These are phyloP conservation scores for Apamea epomidion DNA, from an alignment of 2,888 invertebrate species.

Conservation along the genomic window DNA sequence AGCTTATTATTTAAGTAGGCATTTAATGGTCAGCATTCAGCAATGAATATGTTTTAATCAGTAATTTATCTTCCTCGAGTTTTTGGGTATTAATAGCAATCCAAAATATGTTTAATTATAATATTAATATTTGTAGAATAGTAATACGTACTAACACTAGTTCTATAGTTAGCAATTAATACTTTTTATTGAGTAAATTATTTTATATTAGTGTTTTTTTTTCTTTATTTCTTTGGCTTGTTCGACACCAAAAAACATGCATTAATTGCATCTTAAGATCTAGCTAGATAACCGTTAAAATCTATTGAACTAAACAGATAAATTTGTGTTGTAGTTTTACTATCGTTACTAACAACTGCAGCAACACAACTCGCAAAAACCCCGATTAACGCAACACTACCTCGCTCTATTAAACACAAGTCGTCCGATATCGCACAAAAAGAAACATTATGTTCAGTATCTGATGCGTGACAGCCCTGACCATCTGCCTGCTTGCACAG, in stretches of 20 bases:
- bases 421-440: constrained; percentile 53
- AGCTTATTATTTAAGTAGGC: neutral
- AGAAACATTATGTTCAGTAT: constrained; percentile 56
- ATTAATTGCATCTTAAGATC: neutral
- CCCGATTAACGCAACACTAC: constrained; percentile 38
- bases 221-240: too few relatives aligned
- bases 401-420: constrained; percentile 61
- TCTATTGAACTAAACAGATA: neutral
- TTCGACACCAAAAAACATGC: neutral
- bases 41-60: neutral
- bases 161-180: neutral
- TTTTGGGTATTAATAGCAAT: neutral
- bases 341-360: constrained; percentile 27
- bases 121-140: too few relatives aligned
- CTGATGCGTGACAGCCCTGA: constrained; percentile 77
- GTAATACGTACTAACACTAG: too few relatives aligned
- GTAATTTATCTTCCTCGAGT: neutral
- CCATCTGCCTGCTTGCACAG: constrained; percentile 76
- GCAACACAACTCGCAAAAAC: constrained; percentile 29
- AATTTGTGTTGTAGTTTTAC: neutral
- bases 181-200: too few relatives aligned
- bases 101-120: too few relatives aligned
- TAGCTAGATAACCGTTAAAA: neutral
- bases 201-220: neutral
- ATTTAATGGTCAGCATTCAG: too few relatives aligned